Base-by-base conservation (phyloP, 2,113 vertebrate genomes). In the Hippopotamus amphibius region DNA sequence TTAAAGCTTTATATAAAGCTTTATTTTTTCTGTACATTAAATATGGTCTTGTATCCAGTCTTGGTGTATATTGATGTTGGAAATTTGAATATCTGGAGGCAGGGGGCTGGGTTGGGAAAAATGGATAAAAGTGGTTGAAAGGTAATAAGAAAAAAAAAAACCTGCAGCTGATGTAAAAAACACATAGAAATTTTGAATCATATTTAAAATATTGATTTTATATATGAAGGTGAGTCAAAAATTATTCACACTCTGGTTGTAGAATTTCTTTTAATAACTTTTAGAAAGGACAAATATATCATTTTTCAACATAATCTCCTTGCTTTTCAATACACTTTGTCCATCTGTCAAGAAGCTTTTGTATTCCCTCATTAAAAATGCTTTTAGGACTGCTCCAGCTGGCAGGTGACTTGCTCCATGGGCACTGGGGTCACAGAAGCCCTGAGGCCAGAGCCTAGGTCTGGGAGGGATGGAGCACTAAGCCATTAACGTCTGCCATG, bases 391-490 rank as follows among this genome's bases (percentile, higher is more conserved):
- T 7, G 93, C 79, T 69, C 14, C 0, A n/a, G n/a, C 53, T 6
- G 65, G 87, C 98, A 98, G 97, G 97, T 98, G 98, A 98, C 96
- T 84, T 0, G 57, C 57, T 88, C 86, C 28, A 86, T 68, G 72
- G 86, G 80, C 74, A 71, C 93, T 63, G 50, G 86, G 96, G 97
- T 93, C 80, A 46, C 68, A 93, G 89, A 87, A 98, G 63, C 86
- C 1, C 68, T 48, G 94, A 85, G 87, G 87, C 96, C 69, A 57
- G 68, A 93, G 92, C 94, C 30, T 11, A 28, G 95, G 97, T 87
- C 90, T 4, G 41, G 87, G 57, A 86, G 86, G n/a, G 91, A 98
- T 98, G 98, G 97, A 89, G 82, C 91, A 96, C 91, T 98, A 96
- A 98, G 88, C 96, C 82, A 91, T 91, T 95, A 96, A 95, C 90